Evolutionary conservation across 2,888 invertebrate genomes (phyloP), one percentile per base, ranked within the genome.

Genomic region (Phyllotreta striolata): DNA sequence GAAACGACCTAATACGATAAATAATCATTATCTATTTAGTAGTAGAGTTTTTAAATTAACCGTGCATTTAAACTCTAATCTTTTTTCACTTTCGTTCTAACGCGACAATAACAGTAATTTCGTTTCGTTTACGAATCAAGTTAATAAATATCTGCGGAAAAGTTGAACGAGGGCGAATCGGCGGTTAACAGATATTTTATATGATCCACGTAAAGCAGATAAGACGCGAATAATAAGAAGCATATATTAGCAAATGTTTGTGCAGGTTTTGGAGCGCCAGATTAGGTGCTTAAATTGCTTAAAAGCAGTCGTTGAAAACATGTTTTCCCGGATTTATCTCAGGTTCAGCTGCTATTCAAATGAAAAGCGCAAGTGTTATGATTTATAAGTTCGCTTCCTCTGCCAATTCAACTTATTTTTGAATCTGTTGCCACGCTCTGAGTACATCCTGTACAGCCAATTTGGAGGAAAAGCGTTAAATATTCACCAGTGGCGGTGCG

Each of bases 351-450:
- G 73, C 72, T 63, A 77, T 77, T 75, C 66, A 74, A 72, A 76
- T 76, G 73, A 75, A 76, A 73, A 72, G 71, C 72, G 70, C 67
- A 68, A 73, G 68, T 74, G 72, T 74, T 77, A 72, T 76, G 75
- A 76, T 75, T 76, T 74, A 76, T 76, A 76, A 73, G 72, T 73
- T 69, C 70, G 52, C 73, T 72, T 63, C 61, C 43, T 54, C 39
- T 41, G 40, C 9, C 60, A 65, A 61, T 55, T 67, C 47, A 63
- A 67, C 38, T 44, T 57, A 65, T 65, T 65, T 67, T 67, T 65
- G 63, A 66, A 57, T 64, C 58, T 49, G 51, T 60, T 62, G 40
- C 55, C 55, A 51, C 51, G 24, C 59, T 55, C 59, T 65, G 24
- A 3, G 24, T 4, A 24, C 24, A 24, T 24, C n/a, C n/a, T n/a